These are phyloP conservation scores for Montipora efflorescens DNA, from an alignment of 64 coral and sea anemone genomes.

Conservation along the genomic window DNA sequence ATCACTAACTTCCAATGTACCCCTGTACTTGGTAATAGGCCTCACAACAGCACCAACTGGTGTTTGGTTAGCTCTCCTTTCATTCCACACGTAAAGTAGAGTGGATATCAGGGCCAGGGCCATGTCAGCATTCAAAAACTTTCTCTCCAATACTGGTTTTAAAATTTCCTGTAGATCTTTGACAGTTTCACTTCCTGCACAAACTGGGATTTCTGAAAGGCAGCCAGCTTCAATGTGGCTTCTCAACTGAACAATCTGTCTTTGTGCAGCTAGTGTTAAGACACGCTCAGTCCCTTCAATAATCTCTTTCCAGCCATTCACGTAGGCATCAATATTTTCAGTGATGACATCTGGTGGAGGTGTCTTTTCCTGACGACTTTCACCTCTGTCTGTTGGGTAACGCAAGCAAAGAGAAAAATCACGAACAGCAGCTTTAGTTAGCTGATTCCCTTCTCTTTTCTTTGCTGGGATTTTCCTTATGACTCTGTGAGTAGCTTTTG, in stretches of 20 bases:
- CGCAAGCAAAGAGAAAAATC: slow-evolving; percentile 55
- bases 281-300: slow-evolving; percentile 61
- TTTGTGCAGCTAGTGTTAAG: slow-evolving; percentile 53
- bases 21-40: slow-evolving; percentile 56
- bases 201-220: slow-evolving; percentile 39
- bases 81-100: slow-evolving; percentile 73
- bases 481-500: slow-evolving; percentile 42
- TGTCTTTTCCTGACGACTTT: slow-evolving; percentile 22
- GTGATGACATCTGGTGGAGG: slow-evolving; percentile 25
- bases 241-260: slow-evolving; percentile 42
- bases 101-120: slow-evolving; percentile 57
- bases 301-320: slow-evolving; percentile 63
- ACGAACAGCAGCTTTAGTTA: slow-evolving; percentile 34
- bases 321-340: slow-evolving; percentile 61
- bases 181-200: slow-evolving; percentile 31
- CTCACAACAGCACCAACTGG: slow-evolving; percentile 13
- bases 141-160: slow-evolving; percentile 55
- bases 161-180: slow-evolving; percentile 46
- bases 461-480: slow-evolving; percentile 68
- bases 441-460: slow-evolving; percentile 58
- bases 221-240: slow-evolving; percentile 41
- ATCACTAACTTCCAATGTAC: slow-evolving; percentile 38
- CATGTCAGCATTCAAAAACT: slow-evolving; percentile 69
- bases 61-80: slow-evolving; percentile 43
- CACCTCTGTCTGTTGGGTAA: slow-evolving; percentile 28